Conservation (phyloP, 30 jellyfish, hydroid and myxozoan genomes). For the Thelohanellus kitauei region DNA sequence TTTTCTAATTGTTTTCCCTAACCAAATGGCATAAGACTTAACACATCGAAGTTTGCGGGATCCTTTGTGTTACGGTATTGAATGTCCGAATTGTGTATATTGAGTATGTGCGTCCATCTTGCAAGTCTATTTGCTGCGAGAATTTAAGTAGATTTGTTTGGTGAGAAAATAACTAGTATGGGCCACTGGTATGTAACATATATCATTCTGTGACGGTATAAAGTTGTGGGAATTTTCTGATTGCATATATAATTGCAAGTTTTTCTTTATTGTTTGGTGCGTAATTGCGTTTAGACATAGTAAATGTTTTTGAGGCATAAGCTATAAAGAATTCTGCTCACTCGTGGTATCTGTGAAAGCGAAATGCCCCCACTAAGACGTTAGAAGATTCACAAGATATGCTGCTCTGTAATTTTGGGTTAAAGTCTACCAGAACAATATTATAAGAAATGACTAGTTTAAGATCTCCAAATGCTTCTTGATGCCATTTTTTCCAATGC, state of each 20-base stretch:
- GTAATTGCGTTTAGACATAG: slow-evolving; percentile 8
- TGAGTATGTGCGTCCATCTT: slow-evolving; percentile 11
- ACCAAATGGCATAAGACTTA: too few relatives aligned
- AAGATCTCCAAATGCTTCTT: slow-evolving; percentile 5
- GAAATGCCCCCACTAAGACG: slow-evolving; percentile 6
- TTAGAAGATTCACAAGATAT: slow-evolving; percentile 10
- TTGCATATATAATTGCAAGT: slow-evolving; percentile 2
- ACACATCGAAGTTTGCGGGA: slow-evolving; percentile 12
- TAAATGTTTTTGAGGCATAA: slow-evolving; percentile 4
- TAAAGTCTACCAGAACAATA: slow-evolving; percentile 10
- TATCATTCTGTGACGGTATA: slow-evolving; percentile 6
- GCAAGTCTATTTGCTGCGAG: slow-evolving; percentile 10
- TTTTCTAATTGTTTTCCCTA: too few relatives aligned
- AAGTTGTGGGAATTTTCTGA: slow-evolving; percentile 3
- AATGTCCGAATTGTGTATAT: slow-evolving; percentile 1
- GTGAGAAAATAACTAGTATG: slow-evolving; percentile 6
- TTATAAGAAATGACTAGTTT: slow-evolving; percentile 1
- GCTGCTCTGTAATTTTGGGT: slow-evolving; percentile 4
- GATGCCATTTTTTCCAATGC: slow-evolving; percentile 3
- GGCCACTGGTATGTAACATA: slow-evolving; percentile 9
- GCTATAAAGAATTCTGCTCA: slow-evolving; percentile 5
- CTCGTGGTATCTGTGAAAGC: slow-evolving; percentile 6
- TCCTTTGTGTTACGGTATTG: slow-evolving; percentile 10
- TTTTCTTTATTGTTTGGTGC: slow-evolving; percentile 7
- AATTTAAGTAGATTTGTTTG: slow-evolving; percentile 1